Evolutionary conservation across 2,797 vertebrate species (phyloP).

Genomic region (Lacerta agilis): DNA sequence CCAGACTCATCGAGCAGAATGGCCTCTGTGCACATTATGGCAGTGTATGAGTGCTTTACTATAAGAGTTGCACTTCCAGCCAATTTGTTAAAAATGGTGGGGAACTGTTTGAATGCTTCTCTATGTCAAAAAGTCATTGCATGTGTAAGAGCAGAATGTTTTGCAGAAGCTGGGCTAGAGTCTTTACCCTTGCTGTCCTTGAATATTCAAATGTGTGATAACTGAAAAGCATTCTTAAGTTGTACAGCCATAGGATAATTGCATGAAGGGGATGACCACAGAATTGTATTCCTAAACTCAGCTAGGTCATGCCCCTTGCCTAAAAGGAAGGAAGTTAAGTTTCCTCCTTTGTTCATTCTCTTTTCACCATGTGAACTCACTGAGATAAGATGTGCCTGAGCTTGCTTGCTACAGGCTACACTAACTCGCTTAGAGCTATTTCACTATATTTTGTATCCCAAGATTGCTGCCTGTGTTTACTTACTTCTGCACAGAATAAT

Average conservation of each 20-base stretch:
- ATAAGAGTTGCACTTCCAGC: background rate
- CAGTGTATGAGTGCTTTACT: conserved; percentile 19
- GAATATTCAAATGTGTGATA: background rate
- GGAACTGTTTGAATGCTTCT: background rate
- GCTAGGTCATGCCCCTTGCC: too few relatives aligned
- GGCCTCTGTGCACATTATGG: conserved; percentile 9
- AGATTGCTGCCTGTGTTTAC: too few relatives aligned
- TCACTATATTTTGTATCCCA: too few relatives aligned
- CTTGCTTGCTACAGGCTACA: too few relatives aligned
- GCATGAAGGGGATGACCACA: background rate
- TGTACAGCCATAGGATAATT: background rate
- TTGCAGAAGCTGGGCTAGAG: background rate
- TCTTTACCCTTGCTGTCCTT: background rate
- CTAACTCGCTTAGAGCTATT: too few relatives aligned
- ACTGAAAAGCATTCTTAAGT: background rate
- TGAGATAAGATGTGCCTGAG: too few relatives aligned
- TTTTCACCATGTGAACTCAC: too few relatives aligned
- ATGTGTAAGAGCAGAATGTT: background rate
- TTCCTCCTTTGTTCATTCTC: too few relatives aligned
- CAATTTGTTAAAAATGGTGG: background rate
- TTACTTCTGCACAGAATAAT: too few relatives aligned
- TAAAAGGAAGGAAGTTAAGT: too few relatives aligned
- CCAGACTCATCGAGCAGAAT: conserved; percentile 34
- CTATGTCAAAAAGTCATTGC: background rate
- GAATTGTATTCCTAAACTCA: too few relatives aligned